Percentiles rank a stretch among this genome's conserved stretches.
These are phyloP conservation scores for Phalacrocorax aristotelis DNA, from an alignment of 2,113 vertebrate genomes.

Conservation along the genomic window DNA sequence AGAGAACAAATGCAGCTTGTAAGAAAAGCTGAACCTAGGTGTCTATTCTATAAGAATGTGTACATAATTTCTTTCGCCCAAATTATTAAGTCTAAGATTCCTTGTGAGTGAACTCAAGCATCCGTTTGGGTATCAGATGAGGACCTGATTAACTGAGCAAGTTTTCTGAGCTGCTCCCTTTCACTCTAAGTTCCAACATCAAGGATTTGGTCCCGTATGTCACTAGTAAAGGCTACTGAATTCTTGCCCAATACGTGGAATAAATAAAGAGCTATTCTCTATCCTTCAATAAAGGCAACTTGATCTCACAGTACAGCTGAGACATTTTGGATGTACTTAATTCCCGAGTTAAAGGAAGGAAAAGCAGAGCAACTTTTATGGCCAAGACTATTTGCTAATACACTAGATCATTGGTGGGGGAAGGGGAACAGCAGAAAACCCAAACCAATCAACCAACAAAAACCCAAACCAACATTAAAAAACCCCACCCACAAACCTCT, in stretches of 20 bases:
- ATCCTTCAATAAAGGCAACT: background rate
- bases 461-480: background rate
- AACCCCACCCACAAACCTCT: background rate
- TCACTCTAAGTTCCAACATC: background rate
- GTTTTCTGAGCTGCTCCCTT: background rate
- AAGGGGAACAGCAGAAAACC: background rate
- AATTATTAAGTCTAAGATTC: background rate
- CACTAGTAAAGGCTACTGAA: background rate
- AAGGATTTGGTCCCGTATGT: constrained; percentile 1
- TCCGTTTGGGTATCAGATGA: background rate
- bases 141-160: background rate
- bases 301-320: background rate
- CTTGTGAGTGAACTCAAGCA: background rate
- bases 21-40: background rate
- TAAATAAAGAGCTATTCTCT: background rate
- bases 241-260: background rate
- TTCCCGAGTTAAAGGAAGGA: background rate
- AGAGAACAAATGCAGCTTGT: background rate
- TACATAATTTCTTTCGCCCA: background rate
- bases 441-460: too few relatives aligned
- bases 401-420: background rate
- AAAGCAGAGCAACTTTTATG: background rate
- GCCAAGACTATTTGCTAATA: background rate
- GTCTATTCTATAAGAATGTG: background rate
- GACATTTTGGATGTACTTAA: background rate